Evolutionary conservation across 2,888 invertebrate genomes (phyloP).

Genomic region (Aelia acuminata): DNA sequence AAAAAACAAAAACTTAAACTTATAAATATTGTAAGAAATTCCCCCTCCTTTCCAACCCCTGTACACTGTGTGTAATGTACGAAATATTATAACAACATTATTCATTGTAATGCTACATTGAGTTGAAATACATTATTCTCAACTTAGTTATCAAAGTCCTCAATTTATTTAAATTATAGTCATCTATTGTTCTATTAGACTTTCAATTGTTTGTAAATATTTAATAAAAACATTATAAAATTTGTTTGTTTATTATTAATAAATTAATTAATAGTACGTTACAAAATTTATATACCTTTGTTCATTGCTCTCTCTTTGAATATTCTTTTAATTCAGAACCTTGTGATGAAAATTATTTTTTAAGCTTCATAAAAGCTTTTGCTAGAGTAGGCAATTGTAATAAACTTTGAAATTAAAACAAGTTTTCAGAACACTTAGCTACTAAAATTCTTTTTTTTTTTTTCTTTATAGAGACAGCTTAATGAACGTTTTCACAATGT

Average conservation of each 20-base stretch:
- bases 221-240: constrained; percentile 56
- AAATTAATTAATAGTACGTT: constrained; percentile 28
- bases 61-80: constrained; percentile 26
- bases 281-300: background rate
- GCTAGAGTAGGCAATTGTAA: too few species aligned
- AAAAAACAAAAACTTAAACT: background rate
- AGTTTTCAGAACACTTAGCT: too few species aligned
- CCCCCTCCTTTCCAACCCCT: background rate
- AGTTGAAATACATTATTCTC: constrained; percentile 45
- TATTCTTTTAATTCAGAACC: too few species aligned
- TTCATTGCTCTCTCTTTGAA: too few species aligned
- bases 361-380: too few species aligned
- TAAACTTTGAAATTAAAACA: too few species aligned
- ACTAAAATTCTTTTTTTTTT: too few species aligned
- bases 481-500: too few species aligned
- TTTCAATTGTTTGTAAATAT: constrained; percentile 59
- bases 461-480: too few species aligned
- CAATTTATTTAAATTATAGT: constrained; percentile 58
- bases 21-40: constrained; percentile 42
- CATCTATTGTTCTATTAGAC: constrained; percentile 56
- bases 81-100: constrained; percentile 40
- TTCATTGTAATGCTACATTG: background rate
- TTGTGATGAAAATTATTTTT: too few species aligned
- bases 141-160: constrained; percentile 50
- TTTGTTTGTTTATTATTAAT: constrained; percentile 44